Evolutionary conservation across 2,888 invertebrate genomes (phyloP).

Genomic region (Hoplodrina ambigua): DNA sequence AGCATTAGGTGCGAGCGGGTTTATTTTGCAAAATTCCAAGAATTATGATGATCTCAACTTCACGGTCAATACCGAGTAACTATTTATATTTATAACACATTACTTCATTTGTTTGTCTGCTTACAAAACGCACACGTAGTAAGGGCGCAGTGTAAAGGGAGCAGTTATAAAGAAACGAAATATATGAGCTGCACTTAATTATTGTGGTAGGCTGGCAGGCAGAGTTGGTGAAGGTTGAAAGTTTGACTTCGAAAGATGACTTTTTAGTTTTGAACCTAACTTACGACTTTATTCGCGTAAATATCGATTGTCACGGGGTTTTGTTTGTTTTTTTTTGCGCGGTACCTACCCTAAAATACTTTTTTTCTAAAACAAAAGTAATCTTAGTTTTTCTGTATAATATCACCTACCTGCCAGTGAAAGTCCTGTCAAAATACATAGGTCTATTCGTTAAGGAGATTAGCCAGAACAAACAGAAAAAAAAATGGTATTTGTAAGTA

Average conservation of each 20-base stretch:
- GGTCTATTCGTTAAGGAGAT: too few relatives aligned
- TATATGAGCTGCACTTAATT: neutral
- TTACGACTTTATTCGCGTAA: too few relatives aligned
- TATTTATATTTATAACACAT: slow-evolving; percentile 33
- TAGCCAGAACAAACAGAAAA: too few relatives aligned
- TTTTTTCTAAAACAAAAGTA: too few relatives aligned
- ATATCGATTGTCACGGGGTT: too few relatives aligned
- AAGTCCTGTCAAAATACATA: too few relatives aligned
- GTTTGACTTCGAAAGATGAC: neutral
- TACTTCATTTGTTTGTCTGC: slow-evolving; percentile 34
- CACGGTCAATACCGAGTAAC: slow-evolving; percentile 35
- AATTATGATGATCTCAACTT: slow-evolving; percentile 78
- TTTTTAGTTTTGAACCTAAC: neutral
- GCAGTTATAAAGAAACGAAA: neutral
- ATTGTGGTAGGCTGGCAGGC: neutral
- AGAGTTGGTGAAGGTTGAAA: slow-evolving; percentile 23
- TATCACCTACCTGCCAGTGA: too few relatives aligned
- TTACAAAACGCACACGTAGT: neutral
- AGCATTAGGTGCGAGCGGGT: neutral
- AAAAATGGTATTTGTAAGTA: too few relatives aligned
- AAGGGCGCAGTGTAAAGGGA: slow-evolving; percentile 38
- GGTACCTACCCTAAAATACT: too few relatives aligned
- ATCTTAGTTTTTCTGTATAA: too few relatives aligned
- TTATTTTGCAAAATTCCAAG: slow-evolving; percentile 71
- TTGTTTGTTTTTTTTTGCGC: too few relatives aligned